phyloP scores from a whole-genome alignment of 2,113 vertebrate species.

The Antechinus stuartii region DNA sequence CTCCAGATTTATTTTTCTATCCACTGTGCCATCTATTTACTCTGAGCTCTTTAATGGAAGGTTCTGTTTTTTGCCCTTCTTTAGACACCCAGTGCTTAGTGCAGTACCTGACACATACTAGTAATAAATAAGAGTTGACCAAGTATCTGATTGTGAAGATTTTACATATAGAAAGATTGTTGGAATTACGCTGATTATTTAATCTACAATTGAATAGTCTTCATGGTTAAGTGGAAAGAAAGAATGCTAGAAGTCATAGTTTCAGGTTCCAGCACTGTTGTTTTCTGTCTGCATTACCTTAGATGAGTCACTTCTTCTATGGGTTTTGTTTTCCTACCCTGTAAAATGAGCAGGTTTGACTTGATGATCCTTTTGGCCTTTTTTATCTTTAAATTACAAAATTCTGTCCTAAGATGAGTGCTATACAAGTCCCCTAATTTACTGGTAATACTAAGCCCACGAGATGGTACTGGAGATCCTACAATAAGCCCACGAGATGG shows the following conservation, averaged over 20 bases:
- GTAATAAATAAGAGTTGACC: neutral
- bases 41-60: neutral
- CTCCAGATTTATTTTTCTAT: neutral
- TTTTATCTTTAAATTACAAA: neutral
- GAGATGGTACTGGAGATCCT: neutral
- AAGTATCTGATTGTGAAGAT: neutral
- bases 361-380: neutral
- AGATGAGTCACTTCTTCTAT: neutral
- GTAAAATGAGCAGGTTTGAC: neutral
- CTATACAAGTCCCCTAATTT: neutral
- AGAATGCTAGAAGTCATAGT: neutral
- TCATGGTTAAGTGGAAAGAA: neutral
- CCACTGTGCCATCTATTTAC: neutral
- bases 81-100: neutral
- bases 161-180: neutral
- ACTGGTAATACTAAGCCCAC: neutral
- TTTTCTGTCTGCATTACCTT: neutral
- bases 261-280: neutral
- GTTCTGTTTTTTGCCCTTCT: neutral
- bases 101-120: neutral
- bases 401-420: neutral
- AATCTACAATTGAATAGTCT: neutral
- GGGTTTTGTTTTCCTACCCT: neutral
- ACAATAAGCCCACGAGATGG: neutral
- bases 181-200: neutral